Evolutionary conservation across 2,888 invertebrate species (phyloP), one percentile per base, ranked within the genome.

Genomic region (Scaptomyza reducta): DNA sequence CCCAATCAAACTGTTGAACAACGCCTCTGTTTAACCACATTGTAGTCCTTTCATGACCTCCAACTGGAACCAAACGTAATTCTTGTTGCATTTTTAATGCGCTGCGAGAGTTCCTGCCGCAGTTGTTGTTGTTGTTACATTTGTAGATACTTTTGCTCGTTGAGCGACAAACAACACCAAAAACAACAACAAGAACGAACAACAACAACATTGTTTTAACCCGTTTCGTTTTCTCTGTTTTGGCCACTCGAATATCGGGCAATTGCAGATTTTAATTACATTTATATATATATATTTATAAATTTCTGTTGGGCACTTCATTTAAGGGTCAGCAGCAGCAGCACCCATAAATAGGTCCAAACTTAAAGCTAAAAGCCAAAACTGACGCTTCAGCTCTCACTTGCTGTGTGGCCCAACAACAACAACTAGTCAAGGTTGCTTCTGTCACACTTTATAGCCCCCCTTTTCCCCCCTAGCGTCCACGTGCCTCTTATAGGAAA

Each of bases 71-170:
- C 67, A 55, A 74, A 66, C 67, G 54, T 70, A 78, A 70, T 76
- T 77, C 64, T 77, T 61, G 77, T 63, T 80, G 75, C 62, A 82
- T 86, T 81, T 85, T 85, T 69, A 79, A 85, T 81, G 76, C 60
- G 57, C 55, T 70, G 54, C 54, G 56, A 69, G 70, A 67, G 68
- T 66, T 71, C 65, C 59, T 67, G 66, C 29, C 27, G 62, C 41
- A 40, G 22, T 22, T 22, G 22, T 22, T 22, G 1, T 22, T 22
- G 22, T 22, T 22, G 22, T 22, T 22, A 3, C 22, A 22, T 22
- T 22, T 22, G 22, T 22, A 22, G 22, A 22, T 22, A 22, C 22
- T 22, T 22, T 22, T 22, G 22, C 22, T 22, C 22, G 22, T 22
- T 22, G 22, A 22, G 22, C 22, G 22, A 22, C 22, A 22, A 22